A percentile compares a stretch with the other conserved stretches of the same genome.
phyloP scores from a whole-genome alignment of 2,888 invertebrate species.

The Petrophora chlorosata region DNA sequence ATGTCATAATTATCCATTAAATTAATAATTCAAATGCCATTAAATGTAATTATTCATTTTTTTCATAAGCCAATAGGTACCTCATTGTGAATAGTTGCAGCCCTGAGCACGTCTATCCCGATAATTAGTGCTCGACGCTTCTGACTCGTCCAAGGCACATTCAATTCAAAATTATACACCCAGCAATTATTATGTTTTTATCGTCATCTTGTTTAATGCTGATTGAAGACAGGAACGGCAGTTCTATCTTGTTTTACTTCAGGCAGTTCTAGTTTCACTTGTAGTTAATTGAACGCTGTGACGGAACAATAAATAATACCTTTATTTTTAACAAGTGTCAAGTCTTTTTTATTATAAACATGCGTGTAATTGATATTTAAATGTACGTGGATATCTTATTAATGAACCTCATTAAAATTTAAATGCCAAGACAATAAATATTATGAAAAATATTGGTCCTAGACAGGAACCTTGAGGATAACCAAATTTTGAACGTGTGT shows the following conservation, averaged over 20 bases:
- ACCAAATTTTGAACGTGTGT: background rate
- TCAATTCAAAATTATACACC: constrained; percentile 51
- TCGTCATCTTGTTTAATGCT: constrained; percentile 37
- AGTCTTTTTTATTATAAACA: constrained; percentile 6
- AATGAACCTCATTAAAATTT: constrained; percentile 1
- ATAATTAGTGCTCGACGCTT: constrained; percentile 45
- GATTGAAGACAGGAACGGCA: constrained; percentile 32
- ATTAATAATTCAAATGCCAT: no score
- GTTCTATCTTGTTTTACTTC: constrained; percentile 10
- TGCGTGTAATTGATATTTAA: constrained; percentile 11
- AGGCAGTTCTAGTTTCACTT: constrained; percentile 18
- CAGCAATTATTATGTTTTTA: constrained; percentile 52
- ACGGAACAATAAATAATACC: constrained; percentile 8
- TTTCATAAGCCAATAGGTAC: background rate
- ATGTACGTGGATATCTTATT: background rate
- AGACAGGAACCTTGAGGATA: constrained; percentile 1
- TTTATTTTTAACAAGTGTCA: constrained; percentile 5
- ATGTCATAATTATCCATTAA: background rate
- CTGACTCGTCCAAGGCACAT: constrained; percentile 35
- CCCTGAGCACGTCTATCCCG: constrained; percentile 12
- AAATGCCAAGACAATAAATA: background rate
- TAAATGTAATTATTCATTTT: no score
- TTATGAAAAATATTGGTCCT: constrained; percentile 4
- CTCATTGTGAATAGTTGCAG: constrained; percentile 13
- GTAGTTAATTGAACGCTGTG: constrained; percentile 14